phyloP scores from a whole-genome alignment of 2,113 vertebrate genomes.

The Grammomys dolichurus region DNA sequence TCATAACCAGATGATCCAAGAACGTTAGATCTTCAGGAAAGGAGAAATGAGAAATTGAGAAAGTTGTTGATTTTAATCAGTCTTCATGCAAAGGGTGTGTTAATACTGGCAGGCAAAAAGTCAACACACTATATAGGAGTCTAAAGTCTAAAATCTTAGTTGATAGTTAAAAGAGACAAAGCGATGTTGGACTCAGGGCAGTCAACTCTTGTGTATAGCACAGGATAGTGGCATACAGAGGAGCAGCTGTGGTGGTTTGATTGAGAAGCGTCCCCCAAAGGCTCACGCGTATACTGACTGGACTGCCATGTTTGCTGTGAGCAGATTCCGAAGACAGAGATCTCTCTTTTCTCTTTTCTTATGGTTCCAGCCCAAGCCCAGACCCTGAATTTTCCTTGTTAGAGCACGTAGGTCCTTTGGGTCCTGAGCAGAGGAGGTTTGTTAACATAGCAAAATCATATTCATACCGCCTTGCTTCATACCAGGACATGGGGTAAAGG shows the following conservation, averaged over 20 bases:
- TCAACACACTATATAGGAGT: too few species aligned
- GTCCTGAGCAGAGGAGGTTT: neutral
- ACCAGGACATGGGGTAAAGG: neutral
- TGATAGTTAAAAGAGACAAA: neutral
- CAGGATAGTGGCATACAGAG: neutral
- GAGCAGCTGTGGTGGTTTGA: neutral
- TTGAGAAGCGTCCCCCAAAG: neutral
- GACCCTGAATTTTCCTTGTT: neutral
- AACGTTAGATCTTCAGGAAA: too few species aligned
- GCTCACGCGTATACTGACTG: neutral
- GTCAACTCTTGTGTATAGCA: neutral
- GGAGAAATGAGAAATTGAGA: too few species aligned
- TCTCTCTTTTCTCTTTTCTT: neutral
- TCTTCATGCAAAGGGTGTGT: neutral
- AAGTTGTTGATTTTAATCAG: too few species aligned
- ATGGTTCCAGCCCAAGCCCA: neutral
- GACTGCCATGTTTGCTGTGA: neutral
- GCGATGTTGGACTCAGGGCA: neutral
- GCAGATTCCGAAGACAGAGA: neutral
- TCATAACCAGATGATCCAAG: too few species aligned
- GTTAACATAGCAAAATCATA: neutral
- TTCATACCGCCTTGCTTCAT: too few species aligned
- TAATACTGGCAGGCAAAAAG: too few species aligned
- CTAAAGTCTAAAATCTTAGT: too few species aligned
- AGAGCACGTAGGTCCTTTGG: neutral